A percentile compares a stretch with the other conserved stretches of the same genome.
Evolutionary conservation across 2,888 invertebrate genomes (phyloP).

Genomic region (Achlya flavicornis): DNA sequence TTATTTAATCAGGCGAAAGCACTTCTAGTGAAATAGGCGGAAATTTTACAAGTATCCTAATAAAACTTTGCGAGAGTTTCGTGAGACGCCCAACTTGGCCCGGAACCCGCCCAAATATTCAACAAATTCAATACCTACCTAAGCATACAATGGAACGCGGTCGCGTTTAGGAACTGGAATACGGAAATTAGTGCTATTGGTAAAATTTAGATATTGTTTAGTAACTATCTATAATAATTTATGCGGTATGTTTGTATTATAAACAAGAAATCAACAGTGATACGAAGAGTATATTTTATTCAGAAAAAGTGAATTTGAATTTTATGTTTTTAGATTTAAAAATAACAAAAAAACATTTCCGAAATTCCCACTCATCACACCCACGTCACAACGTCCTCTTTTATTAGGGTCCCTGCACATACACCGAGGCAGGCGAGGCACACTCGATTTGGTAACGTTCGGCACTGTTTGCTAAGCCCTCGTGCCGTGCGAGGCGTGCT

Average conservation of each 20-base stretch:
- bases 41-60: slow-evolving; percentile 83
- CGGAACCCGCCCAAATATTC: slow-evolving; percentile 64
- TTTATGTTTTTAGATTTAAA: no score
- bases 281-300: neutral
- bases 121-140: slow-evolving; percentile 70
- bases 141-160: slow-evolving; percentile 11
- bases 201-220: neutral
- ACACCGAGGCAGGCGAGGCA: slow-evolving; percentile 10
- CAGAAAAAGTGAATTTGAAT: no score
- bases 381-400: neutral
- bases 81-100: slow-evolving; percentile 57
- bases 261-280: no score
- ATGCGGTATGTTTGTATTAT: no score
- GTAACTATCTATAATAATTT: neutral
- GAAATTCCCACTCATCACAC: neutral
- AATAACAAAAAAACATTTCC: neutral
- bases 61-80: slow-evolving; percentile 76
- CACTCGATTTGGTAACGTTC: slow-evolving; percentile 23
- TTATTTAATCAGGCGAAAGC: slow-evolving; percentile 80
- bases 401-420: slow-evolving; percentile 3
- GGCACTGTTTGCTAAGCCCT: slow-evolving; percentile 43
- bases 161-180: neutral
- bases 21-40: slow-evolving; percentile 73
- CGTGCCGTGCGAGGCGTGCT: slow-evolving; percentile 30
- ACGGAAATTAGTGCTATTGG: neutral